Base-by-base conservation (phyloP, 2,888 invertebrate genomes). In the Thymelicus lineola region DNA sequence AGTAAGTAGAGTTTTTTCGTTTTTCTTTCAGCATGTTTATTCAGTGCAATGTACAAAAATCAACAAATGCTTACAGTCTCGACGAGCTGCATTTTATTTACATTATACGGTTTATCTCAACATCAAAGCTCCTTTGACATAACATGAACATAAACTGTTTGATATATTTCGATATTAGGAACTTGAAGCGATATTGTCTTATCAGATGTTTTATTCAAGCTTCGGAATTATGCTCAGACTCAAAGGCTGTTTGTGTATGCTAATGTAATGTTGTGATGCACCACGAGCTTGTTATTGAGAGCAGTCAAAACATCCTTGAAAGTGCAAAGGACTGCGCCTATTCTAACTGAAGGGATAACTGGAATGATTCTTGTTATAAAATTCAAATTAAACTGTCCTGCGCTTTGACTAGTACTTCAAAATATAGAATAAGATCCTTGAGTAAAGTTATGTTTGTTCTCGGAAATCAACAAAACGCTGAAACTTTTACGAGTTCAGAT, bases 131-230 rank as follows among this genome's bases (percentile, higher is more conserved):
- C 55, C 20, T 36, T 57, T 35, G 57, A 36, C 35, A 57, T 36
- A 57, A 57, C 57, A 53, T 53, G 53, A 53, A 53, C 53, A 53
- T 53, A 53, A 53, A 53, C 53, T 53, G 20, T 53, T 53, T 53
- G 20, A 53, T 35, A 67, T 42, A 60, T 61, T 20, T 36, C 45
- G 45, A 67, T 67, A 55, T 61, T 55, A 35, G 12, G 38, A 61
- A 45, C 38, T 61, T 17, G 48, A 17, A 59, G 58, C 12, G 61
- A 68, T 62, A 71, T 71, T 71, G 71, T 72, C 71, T 60, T 36
- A 67, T 59, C 70, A 55, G 65, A 73, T 55, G 58, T 61, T 72
- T 67, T 70, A 61, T 68, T 67, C 64, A 70, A 59, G 67, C 61
- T 62, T 70, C 59, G 67, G 70, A 71, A 72, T 71, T 68, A 68